A percentile compares a stretch with the other conserved stretches of the same genome.
These are phyloP conservation scores for Sarotherodon lohbergeri DNA, from an alignment of 2,113 vertebrate genomes.

Conservation along the genomic window DNA sequence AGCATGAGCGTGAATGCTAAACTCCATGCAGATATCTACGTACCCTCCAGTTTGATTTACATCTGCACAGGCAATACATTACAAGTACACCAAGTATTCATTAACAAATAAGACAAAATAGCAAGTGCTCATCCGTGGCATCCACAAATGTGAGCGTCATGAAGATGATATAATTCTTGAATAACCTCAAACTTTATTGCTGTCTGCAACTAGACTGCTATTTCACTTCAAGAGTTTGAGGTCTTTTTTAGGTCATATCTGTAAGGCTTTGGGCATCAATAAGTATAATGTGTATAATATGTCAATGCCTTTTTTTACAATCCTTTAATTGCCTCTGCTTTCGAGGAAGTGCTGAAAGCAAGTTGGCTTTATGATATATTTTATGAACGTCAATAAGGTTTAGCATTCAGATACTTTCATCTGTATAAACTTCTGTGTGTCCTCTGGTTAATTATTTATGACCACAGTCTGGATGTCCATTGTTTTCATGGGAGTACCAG, in stretches of 20 bases:
- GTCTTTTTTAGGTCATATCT: neutral
- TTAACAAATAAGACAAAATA: neutral
- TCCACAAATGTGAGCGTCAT: neutral
- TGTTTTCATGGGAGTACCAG: slow-evolving; percentile 1
- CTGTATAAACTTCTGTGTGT: neutral
- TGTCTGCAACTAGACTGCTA: neutral
- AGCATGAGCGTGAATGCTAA: neutral
- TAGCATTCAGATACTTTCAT: neutral
- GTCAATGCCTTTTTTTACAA: neutral
- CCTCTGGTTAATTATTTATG: neutral
- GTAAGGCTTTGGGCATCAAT: neutral
- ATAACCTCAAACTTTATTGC: neutral
- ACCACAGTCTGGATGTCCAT: neutral
- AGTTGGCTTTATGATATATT: neutral
- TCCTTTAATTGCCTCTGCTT: neutral
- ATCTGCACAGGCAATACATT: neutral
- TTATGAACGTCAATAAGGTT: neutral
- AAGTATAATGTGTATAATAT: neutral
- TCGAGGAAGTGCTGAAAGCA: neutral
- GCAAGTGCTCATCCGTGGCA: neutral
- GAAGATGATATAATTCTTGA: neutral
- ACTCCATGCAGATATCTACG: neutral
- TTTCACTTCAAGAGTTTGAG: neutral
- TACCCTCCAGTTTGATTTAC: neutral
- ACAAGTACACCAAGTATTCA: neutral